phyloP scores from a whole-genome alignment of 1,140 invertebrate genomes.

The Halesus radiatus region DNA sequence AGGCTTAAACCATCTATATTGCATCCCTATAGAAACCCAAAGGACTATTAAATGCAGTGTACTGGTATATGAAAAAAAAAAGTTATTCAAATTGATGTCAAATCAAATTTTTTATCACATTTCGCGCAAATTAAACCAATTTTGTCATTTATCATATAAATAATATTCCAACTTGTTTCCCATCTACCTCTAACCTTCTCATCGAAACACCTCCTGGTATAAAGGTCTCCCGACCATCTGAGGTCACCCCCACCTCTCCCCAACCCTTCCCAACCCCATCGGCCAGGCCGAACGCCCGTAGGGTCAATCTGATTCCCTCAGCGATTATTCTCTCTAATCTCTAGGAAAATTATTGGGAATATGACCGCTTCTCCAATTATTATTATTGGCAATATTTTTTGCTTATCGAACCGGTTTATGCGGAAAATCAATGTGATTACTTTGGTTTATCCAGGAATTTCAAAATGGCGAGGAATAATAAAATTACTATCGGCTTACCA shows the following conservation, averaged over 20 bases:
- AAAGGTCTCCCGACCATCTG: slow-evolving; percentile 1
- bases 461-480: too few species aligned
- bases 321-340: slow-evolving; percentile 5
- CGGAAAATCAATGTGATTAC: slow-evolving; percentile 1
- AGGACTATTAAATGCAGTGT: too few species aligned
- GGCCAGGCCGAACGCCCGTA: not conserved
- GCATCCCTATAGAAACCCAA: too few species aligned
- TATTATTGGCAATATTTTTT: slow-evolving; percentile 10
- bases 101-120: too few species aligned
- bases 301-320: slow-evolving; percentile 1
- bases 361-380: not conserved
- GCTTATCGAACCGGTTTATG: not conserved
- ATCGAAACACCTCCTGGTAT: not conserved
- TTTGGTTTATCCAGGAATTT: too few species aligned
- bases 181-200: not conserved
- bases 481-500: too few species aligned
- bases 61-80: too few species aligned
- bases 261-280: not conserved
- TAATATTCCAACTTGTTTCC: too few species aligned
- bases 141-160: too few species aligned
- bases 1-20: too few species aligned
- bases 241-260: not conserved
- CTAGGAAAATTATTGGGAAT: not conserved
- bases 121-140: too few species aligned
- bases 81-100: too few species aligned